Evolutionary conservation across 1,140 invertebrate species (phyloP), one percentile per base, ranked within the genome.

Genomic region (Campodea augens): DNA sequence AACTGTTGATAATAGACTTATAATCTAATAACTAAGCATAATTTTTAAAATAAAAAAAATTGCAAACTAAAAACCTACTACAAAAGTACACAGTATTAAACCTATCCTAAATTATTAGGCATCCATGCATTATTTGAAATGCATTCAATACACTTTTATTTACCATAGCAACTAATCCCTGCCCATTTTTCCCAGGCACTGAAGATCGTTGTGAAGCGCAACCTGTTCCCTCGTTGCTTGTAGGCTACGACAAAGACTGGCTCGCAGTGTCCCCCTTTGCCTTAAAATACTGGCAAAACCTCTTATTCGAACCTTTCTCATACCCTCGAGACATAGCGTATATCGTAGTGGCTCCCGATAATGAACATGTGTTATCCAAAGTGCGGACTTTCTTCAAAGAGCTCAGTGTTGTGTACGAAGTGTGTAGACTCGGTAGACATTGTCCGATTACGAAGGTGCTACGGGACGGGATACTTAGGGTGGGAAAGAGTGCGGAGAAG

Each of bases 131-230:
- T n/a, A n/a, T n/a, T n/a, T n/a, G n/a, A n/a, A n/a, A n/a, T n/a
- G n/a, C n/a, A n/a, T n/a, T n/a, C n/a, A n/a, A n/a, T n/a, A n/a
- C n/a, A n/a, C n/a, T n/a, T n/a, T n/a, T n/a, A n/a, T n/a, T n/a
- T n/a, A n/a, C n/a, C n/a, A n/a, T n/a, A n/a, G n/a, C n/a, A n/a
- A n/a, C n/a, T n/a, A n/a, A n/a, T n/a, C n/a, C n/a, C n/a, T n/a
- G n/a, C n/a, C n/a, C n/a, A n/a, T n/a, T n/a, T n/a, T n/a, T n/a
- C n/a, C n/a, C 48, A 67, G 71, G 73, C 41, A 88, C 88, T 19
- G 87, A 92, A 57, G 90, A 96, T 58, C 78, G 88, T 39, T 92
- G 88, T 63, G 90, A 95, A 57, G 91, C 92, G 7, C 90, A 96
- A 63, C 91, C 91, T 1, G 91, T 98, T 54, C 92, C 92, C 5